Base-by-base conservation (phyloP, 2,797 vertebrate species). In the Hoplostethus mediterraneus region DNA sequence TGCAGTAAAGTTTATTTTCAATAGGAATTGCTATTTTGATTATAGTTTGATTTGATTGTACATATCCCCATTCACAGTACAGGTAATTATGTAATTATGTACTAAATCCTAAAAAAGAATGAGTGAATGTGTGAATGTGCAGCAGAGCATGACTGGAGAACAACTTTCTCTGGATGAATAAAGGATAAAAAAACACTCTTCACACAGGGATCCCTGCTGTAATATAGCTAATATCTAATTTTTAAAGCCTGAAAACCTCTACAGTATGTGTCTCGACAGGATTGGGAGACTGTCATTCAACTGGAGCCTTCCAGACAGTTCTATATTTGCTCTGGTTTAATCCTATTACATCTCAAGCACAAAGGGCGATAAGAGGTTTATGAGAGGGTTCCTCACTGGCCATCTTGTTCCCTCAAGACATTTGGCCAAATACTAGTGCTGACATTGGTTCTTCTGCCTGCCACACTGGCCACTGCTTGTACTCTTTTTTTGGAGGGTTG, bases 341-440 rank as follows among this genome's bases (percentile, higher is more conserved):
- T 95, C 94, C 94, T 93, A 92, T 95, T 95, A 95, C 76, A 84
- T 1, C 79, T 74, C 63, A 56, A 74, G 83, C 88, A 93, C 91
- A 92, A 86, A 91, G 76, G 63, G 75, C 85, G 80, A 80, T 94
- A 94, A 94, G 93, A 94, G 93, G 91, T 93, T 95, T 94, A 94
- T 40, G 77, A 71, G 53, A 21, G 48, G 60, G 53, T 73, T 83
- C 79, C 72, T 81, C 25, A 71, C 78, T 79, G 64, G 64, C 67
- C 52, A 44, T 73, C 64, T 86, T 63, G 62, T 57, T 82, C 82
- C 64, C 72, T 75, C 0, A 25, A 66, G 75, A 79, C 75, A 52
- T 81, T 79, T 57, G n/a, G 36, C 67, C 67, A 51, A 48, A 79
- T 61, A 56, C 56, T n/a, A 68, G 7, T 62, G 66, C 45, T 64